Evolutionary conservation across 2,888 invertebrate genomes (phyloP).

Genomic region (Tribolium freemani): DNA sequence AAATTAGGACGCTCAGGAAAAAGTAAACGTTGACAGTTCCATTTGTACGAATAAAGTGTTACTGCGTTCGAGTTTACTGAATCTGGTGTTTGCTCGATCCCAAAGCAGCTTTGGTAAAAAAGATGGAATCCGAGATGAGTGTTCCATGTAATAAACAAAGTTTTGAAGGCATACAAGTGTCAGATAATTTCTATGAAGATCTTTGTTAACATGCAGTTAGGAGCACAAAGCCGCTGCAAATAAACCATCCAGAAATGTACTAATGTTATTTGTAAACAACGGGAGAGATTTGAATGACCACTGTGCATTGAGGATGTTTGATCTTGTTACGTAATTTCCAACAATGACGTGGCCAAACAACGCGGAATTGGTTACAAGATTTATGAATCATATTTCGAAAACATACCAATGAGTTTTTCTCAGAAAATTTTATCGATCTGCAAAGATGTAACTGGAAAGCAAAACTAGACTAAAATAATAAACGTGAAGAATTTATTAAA

Average conservation of each 20-base stretch:
- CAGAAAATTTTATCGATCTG: background rate
- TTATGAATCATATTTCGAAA: background rate
- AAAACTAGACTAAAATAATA: background rate
- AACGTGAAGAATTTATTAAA: background rate
- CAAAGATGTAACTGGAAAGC: background rate
- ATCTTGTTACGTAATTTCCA: constrained; percentile 5
- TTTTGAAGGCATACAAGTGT: background rate
- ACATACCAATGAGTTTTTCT: background rate
- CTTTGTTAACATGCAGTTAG: constrained; percentile 6
- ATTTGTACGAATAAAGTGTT: background rate
- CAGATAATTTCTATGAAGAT: background rate
- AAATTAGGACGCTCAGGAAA: background rate
- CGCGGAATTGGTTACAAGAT: background rate
- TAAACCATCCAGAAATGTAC: constrained; percentile 6
- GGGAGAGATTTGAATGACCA: constrained; percentile 15
- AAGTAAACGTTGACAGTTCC: background rate
- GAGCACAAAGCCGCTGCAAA: constrained; percentile 4
- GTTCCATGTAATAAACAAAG: background rate
- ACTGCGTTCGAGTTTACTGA: background rate
- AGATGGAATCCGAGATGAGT: background rate
- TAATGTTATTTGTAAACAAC: constrained; percentile 16
- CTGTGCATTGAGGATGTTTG: constrained; percentile 15
- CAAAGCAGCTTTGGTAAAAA: background rate
- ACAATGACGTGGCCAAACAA: background rate
- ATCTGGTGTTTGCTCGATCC: no score